Conservation (phyloP, 1,140 invertebrate species). For the Dendrolimus kikuchii region DNA sequence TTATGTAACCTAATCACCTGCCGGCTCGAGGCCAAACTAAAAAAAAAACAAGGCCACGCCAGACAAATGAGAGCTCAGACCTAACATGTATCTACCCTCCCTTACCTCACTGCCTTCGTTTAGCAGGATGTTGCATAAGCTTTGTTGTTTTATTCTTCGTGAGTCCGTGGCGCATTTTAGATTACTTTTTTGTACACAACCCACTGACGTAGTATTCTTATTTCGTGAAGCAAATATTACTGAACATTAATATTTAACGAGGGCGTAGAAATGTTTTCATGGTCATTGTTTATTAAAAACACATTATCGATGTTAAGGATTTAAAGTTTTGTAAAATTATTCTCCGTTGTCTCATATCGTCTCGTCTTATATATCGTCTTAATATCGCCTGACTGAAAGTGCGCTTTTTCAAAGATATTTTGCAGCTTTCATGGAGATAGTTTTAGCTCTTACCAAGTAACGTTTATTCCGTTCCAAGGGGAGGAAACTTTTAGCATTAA, state of each 20-base stretch:
- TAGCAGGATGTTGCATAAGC: constrained; percentile 69
- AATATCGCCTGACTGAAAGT: constrained; percentile 12
- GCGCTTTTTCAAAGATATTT: constrained; percentile 33
- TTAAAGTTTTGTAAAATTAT: neutral
- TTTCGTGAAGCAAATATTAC: constrained; percentile 32
- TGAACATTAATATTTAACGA: constrained; percentile 31
- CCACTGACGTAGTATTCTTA: constrained; percentile 29
- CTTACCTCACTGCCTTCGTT: constrained; percentile 28
- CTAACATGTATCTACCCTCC: constrained; percentile 54
- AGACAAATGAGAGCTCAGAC: constrained; percentile 43
- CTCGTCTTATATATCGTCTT: too few relatives aligned
- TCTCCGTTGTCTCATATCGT: constrained; percentile 3
- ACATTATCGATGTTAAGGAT: too few relatives aligned
- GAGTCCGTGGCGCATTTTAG: constrained; percentile 57
- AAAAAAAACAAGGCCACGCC: constrained; percentile 60
- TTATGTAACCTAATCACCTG: constrained; percentile 72
- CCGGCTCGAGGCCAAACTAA: constrained; percentile 60
- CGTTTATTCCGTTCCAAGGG: constrained; percentile 18
- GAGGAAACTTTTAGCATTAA: constrained; percentile 51
- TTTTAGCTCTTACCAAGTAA: constrained; percentile 19
- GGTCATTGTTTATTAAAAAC: too few relatives aligned
- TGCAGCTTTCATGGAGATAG: constrained; percentile 22
- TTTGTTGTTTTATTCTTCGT: constrained; percentile 59
- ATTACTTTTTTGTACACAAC: constrained; percentile 57
- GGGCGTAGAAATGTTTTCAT: constrained; percentile 17